These are phyloP conservation scores for Chitala chitala DNA, from an alignment of 2,113 vertebrate genomes.

Conservation along the genomic window DNA sequence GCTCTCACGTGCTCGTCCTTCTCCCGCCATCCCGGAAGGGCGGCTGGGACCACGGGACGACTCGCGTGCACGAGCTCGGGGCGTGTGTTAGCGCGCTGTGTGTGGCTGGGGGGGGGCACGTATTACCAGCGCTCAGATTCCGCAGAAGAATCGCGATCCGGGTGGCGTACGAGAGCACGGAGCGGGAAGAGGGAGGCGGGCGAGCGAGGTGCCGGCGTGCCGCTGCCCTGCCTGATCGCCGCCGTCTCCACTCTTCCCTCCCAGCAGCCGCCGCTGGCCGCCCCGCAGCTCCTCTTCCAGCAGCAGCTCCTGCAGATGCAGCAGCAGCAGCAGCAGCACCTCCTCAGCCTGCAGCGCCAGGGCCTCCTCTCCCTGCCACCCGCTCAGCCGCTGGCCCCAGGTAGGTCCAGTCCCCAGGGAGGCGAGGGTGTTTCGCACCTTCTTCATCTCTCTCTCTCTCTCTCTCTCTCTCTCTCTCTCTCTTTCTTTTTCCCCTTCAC, in stretches of 20 bases:
- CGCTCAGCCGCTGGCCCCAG: slow-evolving; percentile 73
- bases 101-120: neutral
- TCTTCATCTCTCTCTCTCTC: neutral
- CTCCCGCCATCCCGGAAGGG: neutral
- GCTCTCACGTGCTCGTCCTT: neutral
- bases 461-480: neutral
- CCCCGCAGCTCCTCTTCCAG: slow-evolving; percentile 87
- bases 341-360: slow-evolving; percentile 77
- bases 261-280: slow-evolving; percentile 59
- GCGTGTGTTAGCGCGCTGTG: neutral
- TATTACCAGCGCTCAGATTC: neutral
- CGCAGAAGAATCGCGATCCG: neutral
- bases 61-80: neutral
- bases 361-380: slow-evolving; percentile 75
- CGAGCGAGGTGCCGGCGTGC: neutral
- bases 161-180: neutral
- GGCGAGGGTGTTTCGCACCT: neutral
- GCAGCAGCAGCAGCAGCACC: slow-evolving; percentile 68
- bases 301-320: slow-evolving; percentile 85
- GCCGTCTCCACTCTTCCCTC: neutral
- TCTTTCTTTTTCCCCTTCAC: neutral
- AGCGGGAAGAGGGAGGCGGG: neutral
- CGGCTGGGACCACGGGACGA: neutral
- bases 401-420: slow-evolving; percentile 44
- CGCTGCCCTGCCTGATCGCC: neutral